Evolutionary conservation across 2,888 invertebrate genomes (phyloP), one percentile per base, ranked within the genome.

Genomic region (Chymomyza fuscimana): DNA sequence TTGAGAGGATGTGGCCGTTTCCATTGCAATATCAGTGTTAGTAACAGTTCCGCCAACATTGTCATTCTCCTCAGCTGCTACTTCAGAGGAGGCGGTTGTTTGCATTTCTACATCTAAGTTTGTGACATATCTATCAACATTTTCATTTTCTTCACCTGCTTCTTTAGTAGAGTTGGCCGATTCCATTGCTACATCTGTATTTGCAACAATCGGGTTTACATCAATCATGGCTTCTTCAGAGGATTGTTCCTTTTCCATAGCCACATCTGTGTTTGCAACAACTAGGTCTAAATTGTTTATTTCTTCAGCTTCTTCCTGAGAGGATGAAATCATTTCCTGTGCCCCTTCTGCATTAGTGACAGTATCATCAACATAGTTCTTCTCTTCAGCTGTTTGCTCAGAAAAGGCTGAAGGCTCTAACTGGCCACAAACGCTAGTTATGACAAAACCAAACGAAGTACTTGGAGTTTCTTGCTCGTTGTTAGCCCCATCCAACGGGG

Each of bases 351-450:
- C 2, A 46, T 46, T 12, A 6, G 40, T 46, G 40, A 12, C 3
- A 12, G 10, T 46, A 12, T 46, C 40, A 46, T 46, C 40, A 46
- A 12, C 12, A 4, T 46, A 12, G 4, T 10, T 46, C 12, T 46
- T 46, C 40, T 46, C 40, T 0, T 10, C 40, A 12, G 12, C 40
- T 46, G 40, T 4, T 46, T 46, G 40, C 40, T 46, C 40, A 12
- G 40, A 12, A 12, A 46, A 46, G 3, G 40, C 12, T 46, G 40
- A 9, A 46, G 32, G n/a, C 36, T 64, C 74, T 2, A 76, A 78
- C 46, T 89, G 86, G 32, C 88, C 89, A 62, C 80, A 86, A 66
- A 90, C 85, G 54, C 54, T 86, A 5, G 89, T 81, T 63, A 90
- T 90, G 59, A 90, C 73, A 64, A 90, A 77, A 68, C 64, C 54